These are phyloP conservation scores for Saiga tatarica DNA, from an alignment of 2,113 vertebrate genomes.

Conservation along the genomic window DNA sequence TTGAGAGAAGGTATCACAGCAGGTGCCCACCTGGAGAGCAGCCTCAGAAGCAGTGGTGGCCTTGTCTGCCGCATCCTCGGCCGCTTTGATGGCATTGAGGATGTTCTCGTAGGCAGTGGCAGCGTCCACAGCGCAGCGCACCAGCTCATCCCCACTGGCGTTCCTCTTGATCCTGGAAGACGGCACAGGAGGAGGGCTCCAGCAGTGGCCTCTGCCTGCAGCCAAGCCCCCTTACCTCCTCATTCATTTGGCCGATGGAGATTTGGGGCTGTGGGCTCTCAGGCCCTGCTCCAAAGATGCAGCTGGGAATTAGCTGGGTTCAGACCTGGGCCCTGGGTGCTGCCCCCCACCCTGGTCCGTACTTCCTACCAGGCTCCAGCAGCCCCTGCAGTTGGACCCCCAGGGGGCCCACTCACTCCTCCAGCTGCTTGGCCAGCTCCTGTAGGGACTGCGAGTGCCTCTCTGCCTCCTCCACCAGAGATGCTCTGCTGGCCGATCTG, in stretches of 20 bases:
- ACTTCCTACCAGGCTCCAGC: background rate
- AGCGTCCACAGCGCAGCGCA: constrained; percentile 89
- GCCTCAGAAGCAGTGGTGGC: constrained; percentile 88
- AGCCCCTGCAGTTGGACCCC: fast-evolving
- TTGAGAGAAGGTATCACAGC: background rate
- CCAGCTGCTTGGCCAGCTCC: constrained; percentile 88
- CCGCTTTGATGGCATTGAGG: constrained; percentile 89
- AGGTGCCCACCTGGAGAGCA: constrained; percentile 86
- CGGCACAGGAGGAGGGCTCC: background rate
- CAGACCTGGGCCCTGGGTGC: background rate
- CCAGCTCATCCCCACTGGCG: constrained; percentile 84
- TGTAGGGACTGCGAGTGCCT: constrained; percentile 86
- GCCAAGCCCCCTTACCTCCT: background rate
- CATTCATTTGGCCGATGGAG: background rate
- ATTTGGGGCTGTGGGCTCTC: background rate
- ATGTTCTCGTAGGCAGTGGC: constrained; percentile 93
- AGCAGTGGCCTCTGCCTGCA: background rate
- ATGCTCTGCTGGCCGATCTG: constrained; percentile 83
- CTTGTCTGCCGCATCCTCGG: constrained; percentile 89
- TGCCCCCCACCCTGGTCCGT: background rate
- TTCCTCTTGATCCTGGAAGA: constrained; percentile 84
- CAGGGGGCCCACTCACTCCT: constrained; percentile 83
- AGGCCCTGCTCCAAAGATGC: fast-evolving
- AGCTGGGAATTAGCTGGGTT: background rate
- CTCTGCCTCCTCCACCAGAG: constrained; percentile 89